phyloP scores from a whole-genome alignment of 2,113 vertebrate species.

The Hippoglossus stenolepis region DNA sequence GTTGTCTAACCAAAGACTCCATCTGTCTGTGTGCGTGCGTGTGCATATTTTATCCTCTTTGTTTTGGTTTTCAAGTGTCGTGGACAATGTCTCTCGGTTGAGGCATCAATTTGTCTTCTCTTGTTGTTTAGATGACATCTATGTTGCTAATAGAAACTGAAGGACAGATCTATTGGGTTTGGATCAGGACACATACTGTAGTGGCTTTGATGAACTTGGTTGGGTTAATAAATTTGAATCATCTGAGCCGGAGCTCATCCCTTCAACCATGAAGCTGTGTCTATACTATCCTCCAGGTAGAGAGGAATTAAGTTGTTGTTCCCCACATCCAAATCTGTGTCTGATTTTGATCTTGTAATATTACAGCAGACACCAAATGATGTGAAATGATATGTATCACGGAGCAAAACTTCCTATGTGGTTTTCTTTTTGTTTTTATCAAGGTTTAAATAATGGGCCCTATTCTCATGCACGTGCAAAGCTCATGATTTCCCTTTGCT shows the following conservation, averaged over 20 bases:
- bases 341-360: too few relatives aligned
- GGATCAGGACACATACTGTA: not conserved
- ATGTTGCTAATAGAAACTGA: not conserved
- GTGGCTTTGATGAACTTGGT: not conserved
- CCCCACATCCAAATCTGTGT: too few relatives aligned
- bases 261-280: not conserved
- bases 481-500: too few relatives aligned
- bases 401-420: too few relatives aligned
- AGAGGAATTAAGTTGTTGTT: too few relatives aligned
- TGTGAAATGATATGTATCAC: too few relatives aligned
- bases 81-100: not conserved
- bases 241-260: not conserved
- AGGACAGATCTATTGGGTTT: not conserved
- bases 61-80: not conserved
- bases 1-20: constrained; percentile 29
- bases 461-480: too few relatives aligned
- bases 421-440: too few relatives aligned
- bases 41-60: not conserved
- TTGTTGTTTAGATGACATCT: not conserved
- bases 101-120: not conserved
- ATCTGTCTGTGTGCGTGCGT: not conserved
- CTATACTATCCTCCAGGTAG: too few relatives aligned
- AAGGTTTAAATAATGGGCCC: too few relatives aligned
- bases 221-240: not conserved
- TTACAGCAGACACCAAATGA: too few relatives aligned